phyloP scores from a whole-genome alignment of 2,888 invertebrate species.

The Ophion slaviceki region DNA sequence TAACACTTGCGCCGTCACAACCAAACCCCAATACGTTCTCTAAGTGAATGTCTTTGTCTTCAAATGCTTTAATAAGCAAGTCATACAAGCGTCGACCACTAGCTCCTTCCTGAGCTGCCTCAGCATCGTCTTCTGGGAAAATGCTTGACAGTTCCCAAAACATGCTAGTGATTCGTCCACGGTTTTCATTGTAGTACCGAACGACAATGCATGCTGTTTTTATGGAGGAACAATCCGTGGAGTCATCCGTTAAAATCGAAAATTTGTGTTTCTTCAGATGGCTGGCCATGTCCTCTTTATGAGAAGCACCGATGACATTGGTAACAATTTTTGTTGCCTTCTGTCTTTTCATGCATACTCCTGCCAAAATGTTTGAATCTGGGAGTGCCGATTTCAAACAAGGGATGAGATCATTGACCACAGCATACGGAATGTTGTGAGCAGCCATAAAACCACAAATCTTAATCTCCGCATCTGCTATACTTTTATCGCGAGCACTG shows the following conservation, averaged over 20 bases:
- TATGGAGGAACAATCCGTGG: slow-evolving; percentile 69
- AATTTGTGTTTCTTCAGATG: slow-evolving; percentile 67
- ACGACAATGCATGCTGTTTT: slow-evolving; percentile 69
- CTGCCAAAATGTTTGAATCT: slow-evolving; percentile 15
- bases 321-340: slow-evolving; percentile 18
- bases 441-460: too few species aligned
- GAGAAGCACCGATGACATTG: slow-evolving; percentile 57
- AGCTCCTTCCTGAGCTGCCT: slow-evolving; percentile 53
- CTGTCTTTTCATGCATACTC: slow-evolving; percentile 17
- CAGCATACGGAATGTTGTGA: slow-evolving; percentile 14
- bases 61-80: slow-evolving; percentile 58
- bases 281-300: slow-evolving; percentile 69
- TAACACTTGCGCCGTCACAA: slow-evolving; percentile 27
- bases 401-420: slow-evolving; percentile 16
- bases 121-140: too few species aligned
- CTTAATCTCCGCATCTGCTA: too few species aligned
- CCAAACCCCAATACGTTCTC: slow-evolving; percentile 75
- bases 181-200: slow-evolving; percentile 65
- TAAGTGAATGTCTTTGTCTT: slow-evolving; percentile 55
- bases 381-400: slow-evolving; percentile 17
- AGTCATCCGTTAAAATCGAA: too few species aligned
- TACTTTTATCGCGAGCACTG: too few species aligned
- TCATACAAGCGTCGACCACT: slow-evolving; percentile 61
- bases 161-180: slow-evolving; percentile 56
- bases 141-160: slow-evolving; percentile 70